Percentiles rank a stretch among this genome's conserved stretches.
Evolutionary conservation across 2,113 vertebrate species (phyloP).

Genomic region (Tragelaphus strepsiceros): DNA sequence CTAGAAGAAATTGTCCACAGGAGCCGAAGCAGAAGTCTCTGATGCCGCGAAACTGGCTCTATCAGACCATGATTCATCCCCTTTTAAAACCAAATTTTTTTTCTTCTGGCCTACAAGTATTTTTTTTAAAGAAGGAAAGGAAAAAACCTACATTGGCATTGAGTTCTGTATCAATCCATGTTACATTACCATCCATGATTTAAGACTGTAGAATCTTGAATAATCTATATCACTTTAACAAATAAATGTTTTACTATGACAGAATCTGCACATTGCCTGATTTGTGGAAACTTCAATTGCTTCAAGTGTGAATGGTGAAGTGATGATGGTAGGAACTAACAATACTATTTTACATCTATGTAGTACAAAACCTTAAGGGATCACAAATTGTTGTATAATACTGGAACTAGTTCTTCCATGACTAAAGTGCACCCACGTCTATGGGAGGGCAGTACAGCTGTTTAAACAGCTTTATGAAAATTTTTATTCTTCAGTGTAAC

Average conservation of each 20-base stretch:
- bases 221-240: constrained; percentile 81
- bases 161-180: constrained; percentile 70
- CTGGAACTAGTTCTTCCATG: neutral
- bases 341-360: neutral
- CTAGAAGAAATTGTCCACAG: constrained; percentile 51
- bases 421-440: neutral
- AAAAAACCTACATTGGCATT: constrained; percentile 57
- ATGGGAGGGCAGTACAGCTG: neutral
- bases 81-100: constrained; percentile 71
- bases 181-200: constrained; percentile 74
- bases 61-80: constrained; percentile 39
- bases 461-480: neutral
- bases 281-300: constrained; percentile 4
- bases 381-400: neutral
- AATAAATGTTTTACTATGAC: constrained; percentile 85
- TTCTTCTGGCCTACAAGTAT: constrained; percentile 76
- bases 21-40: constrained; percentile 54
- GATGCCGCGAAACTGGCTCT: neutral
- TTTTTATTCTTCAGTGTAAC: neutral
- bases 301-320: neutral
- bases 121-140: constrained; percentile 67
- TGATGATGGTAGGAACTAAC: neutral
- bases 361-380: neutral
- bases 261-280: constrained; percentile 67
- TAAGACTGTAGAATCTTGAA: constrained; percentile 78